These are phyloP conservation scores for Polymixis lichenea DNA, from an alignment of 2,888 invertebrate species.

Conservation along the genomic window DNA sequence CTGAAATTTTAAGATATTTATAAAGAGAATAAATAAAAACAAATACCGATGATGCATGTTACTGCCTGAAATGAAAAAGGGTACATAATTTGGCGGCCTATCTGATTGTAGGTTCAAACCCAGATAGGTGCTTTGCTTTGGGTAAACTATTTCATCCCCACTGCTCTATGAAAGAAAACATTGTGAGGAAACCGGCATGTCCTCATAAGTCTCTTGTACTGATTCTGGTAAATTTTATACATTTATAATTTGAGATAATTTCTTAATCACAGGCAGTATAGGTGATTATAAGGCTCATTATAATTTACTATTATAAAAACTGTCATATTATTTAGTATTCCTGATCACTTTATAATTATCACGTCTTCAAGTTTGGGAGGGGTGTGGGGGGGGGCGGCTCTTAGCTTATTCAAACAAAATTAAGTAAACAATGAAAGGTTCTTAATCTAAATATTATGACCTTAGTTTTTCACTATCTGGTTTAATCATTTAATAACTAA, in stretches of 20 bases:
- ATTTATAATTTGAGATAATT: too few species aligned
- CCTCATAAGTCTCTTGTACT: too few species aligned
- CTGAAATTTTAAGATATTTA: neutral
- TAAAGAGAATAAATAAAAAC: too few species aligned
- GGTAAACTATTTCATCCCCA: too few species aligned
- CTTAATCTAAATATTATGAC: conserved; percentile 36
- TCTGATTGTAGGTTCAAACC: too few species aligned
- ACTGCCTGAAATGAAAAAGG: too few species aligned
- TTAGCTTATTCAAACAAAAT: conserved; percentile 46
- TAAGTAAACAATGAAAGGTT: conserved; percentile 34
- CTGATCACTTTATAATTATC: conserved; percentile 64
- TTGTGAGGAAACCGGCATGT: too few species aligned
- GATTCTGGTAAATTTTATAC: too few species aligned
- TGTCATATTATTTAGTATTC: conserved; percentile 58
- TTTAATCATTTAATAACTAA: conserved; percentile 24
- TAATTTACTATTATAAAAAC: conserved; percentile 53
- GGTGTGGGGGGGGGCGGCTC: conserved; percentile 21
- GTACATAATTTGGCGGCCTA: too few species aligned
- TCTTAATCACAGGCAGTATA: conserved; percentile 20
- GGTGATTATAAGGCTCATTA: conserved; percentile 15
- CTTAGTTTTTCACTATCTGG: conserved; percentile 33
- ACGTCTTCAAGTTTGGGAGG: conserved; percentile 59
- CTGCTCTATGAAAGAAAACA: too few species aligned
- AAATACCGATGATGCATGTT: too few species aligned
- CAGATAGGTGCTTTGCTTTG: too few species aligned